Evolutionary conservation across 2,113 vertebrate genomes (phyloP).

Genomic region (Apodemus speciosus): DNA sequence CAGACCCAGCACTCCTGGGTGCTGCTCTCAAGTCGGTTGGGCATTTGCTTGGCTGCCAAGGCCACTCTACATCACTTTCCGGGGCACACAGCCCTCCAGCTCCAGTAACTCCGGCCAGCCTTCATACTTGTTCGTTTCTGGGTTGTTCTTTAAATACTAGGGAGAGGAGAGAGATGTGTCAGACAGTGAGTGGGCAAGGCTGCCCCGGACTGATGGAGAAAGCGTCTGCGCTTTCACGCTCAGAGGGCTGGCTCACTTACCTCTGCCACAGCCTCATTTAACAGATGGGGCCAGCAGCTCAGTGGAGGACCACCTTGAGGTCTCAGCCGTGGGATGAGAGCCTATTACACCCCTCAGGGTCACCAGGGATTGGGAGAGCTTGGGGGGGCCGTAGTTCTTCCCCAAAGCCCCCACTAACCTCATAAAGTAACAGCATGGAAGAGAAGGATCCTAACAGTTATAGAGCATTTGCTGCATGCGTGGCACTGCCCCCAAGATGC

Average conservation of each 20-base stretch:
- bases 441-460: background rate
- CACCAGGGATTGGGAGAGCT: background rate
- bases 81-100: slow-evolving; percentile 89
- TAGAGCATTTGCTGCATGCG: background rate
- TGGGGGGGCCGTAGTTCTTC: background rate
- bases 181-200: background rate
- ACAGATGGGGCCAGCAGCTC: background rate
- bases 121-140: slow-evolving; percentile 86
- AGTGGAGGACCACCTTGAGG: background rate
- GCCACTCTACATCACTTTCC: slow-evolving; percentile 75
- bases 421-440: fast-evolving
- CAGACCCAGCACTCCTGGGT: background rate
- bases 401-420: background rate
- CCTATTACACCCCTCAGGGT: background rate
- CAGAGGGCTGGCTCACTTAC: background rate
- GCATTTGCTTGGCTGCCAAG: background rate
- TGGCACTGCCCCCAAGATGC: background rate
- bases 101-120: slow-evolving; percentile 91
- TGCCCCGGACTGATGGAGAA: background rate
- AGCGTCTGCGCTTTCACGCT: background rate
- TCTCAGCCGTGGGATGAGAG: background rate
- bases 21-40: background rate
- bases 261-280: background rate
- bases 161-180: slow-evolving; percentile 1
- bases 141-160: slow-evolving; percentile 86